Evolutionary conservation across 1,140 invertebrate species (phyloP), one percentile per base, ranked within the genome.

Genomic region (Bombus superbus): DNA sequence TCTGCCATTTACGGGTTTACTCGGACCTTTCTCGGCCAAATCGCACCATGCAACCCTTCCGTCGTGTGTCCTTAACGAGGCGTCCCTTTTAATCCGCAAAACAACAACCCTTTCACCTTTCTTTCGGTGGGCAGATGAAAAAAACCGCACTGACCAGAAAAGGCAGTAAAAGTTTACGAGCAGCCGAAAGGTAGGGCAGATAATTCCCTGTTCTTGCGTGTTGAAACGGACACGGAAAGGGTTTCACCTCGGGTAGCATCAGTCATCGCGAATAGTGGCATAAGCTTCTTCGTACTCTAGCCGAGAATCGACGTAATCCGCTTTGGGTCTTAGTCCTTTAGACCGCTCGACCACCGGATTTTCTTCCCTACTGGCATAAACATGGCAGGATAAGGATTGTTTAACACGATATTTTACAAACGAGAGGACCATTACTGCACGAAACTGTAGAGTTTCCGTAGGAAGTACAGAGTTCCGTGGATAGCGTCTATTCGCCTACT

Each of bases 151-250:
- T 89, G 75, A 75, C 68, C 71, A 82, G 59, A 76, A 87, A 78
- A 89, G 59, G 87, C 62, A 86, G 79, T 92, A 92, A 92, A 93
- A 83, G 79, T 92, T 91, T 92, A 92, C 78, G 86, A 69, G 47
- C 75, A 64, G 13, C 74, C 86, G 83, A 42, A n/a, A 59, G 75
- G 38, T 42, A 64, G 79, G 73, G 76, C 79, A 81, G 68, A 79
- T 83, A 90, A 76, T 76, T 64, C 4, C 18, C n/a, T 47, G 11
- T 8, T 44, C 38, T 69, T 18, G 38, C 59, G n/a, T 78, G 71
- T 83, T 53, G 86, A 86, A 73, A 75, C 42, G 69, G 25, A 92
- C 47, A 53, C 47, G 6, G 18, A 53, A 91, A 86, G 78, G 73
- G 53, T 89, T 90, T 89, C 64, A n/a, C 71, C 28, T 68, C 64